These are phyloP conservation scores for Pholis gunnellus DNA, from an alignment of 2,113 vertebrate species.

Conservation along the genomic window DNA sequence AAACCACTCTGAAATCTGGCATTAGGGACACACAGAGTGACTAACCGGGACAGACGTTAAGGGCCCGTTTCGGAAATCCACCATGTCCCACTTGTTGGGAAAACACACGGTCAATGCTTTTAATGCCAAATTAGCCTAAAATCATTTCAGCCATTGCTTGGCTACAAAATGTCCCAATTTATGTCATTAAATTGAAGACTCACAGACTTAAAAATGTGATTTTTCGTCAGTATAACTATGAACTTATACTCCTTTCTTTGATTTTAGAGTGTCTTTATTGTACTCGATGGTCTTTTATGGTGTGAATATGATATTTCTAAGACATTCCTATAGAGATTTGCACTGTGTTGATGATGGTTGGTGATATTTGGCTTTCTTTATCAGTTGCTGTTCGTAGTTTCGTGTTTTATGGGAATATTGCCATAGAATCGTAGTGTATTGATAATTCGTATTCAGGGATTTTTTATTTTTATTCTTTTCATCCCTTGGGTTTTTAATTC, in stretches of 20 bases:
- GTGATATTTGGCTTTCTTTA: not conserved
- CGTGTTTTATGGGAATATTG: not conserved
- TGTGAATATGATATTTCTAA: not conserved
- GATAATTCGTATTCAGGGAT: not conserved
- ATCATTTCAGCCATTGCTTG: not conserved
- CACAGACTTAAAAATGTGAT: not conserved
- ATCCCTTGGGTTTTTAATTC: not conserved
- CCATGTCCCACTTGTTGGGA: slow-evolving; percentile 67
- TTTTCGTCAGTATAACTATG: not conserved
- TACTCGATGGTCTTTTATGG: not conserved
- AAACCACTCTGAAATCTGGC: slow-evolving; percentile 80
- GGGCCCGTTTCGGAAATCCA: slow-evolving; percentile 72
- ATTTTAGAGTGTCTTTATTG: not conserved
- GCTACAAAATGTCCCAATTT: not conserved
- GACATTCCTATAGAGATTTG: not conserved
- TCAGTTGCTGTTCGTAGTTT: not conserved
- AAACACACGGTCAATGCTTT: slow-evolving; percentile 61
- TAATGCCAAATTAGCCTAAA: slow-evolving; percentile 56
- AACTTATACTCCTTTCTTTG: not conserved
- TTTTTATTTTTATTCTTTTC: not conserved
- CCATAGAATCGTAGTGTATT: not conserved
- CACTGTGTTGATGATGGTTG: not conserved
- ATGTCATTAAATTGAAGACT: not conserved
- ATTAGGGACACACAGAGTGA: slow-evolving; percentile 68
- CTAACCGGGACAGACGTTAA: slow-evolving; percentile 66